These are phyloP conservation scores for Amphiprion percula DNA, from an alignment of 2,113 vertebrate genomes.

Conservation along the genomic window DNA sequence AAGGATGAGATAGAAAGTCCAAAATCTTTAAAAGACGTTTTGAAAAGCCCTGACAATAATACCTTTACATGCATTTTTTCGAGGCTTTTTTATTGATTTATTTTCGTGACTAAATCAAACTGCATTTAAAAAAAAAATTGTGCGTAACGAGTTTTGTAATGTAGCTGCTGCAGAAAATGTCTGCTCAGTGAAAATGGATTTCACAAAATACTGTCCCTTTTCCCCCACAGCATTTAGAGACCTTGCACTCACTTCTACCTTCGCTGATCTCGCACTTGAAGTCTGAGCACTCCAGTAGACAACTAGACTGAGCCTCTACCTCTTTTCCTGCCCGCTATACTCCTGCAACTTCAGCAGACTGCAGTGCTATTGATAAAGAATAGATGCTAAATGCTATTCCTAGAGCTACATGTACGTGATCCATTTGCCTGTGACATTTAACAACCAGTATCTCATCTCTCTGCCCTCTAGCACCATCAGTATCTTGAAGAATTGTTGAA, in stretches of 20 bases:
- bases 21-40: background rate
- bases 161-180: background rate
- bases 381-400: constrained; percentile 17
- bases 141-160: background rate
- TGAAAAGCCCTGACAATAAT: background rate
- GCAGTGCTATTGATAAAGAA: constrained; percentile 1
- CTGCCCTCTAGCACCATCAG: background rate
- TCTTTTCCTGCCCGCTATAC: background rate
- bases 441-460: background rate
- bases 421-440: constrained; percentile 1
- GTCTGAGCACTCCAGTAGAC: background rate
- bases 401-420: constrained; percentile 16
- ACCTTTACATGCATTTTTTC: background rate
- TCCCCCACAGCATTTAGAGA: background rate
- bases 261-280: background rate
- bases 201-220: constrained; percentile 1
- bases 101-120: constrained; percentile 4
- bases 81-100: background rate
- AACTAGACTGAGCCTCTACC: background rate
- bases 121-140: background rate
- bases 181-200: background rate
- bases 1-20: background rate
- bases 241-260: background rate
- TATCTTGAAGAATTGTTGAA: constrained; percentile 26
- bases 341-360: background rate